Evolutionary conservation across 2,888 invertebrate species (phyloP).

Genomic region (Eurytoma adleriae): DNA sequence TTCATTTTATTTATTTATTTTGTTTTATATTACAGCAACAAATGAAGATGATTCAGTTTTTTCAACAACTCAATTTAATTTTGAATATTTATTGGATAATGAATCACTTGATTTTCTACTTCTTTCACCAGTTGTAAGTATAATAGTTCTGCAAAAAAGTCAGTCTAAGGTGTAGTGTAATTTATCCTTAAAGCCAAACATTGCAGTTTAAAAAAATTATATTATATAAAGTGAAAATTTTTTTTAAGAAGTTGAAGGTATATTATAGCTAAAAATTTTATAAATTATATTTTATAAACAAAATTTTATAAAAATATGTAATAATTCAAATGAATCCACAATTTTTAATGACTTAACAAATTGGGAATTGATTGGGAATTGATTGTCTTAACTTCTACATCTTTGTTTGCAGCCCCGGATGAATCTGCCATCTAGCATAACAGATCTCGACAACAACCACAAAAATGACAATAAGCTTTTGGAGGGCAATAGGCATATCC

Average conservation of each 20-base stretch:
- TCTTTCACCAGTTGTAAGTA: slow-evolving; percentile 58
- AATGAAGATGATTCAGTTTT: slow-evolving; percentile 66
- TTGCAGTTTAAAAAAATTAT: slow-evolving; percentile 64
- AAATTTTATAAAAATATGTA: slow-evolving; percentile 67
- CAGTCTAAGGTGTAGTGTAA: slow-evolving; percentile 3
- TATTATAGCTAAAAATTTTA: slow-evolving; percentile 68
- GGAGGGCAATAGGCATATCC: slow-evolving; percentile 60
- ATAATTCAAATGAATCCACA: slow-evolving; percentile 66
- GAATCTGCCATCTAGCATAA: slow-evolving; percentile 20
- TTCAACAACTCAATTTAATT: slow-evolving; percentile 63
- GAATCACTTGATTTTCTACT: slow-evolving; percentile 66
- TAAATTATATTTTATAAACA: too few species aligned
- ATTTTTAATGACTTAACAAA: slow-evolving; percentile 68
- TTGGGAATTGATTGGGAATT: slow-evolving; percentile 67
- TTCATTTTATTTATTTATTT: background rate
- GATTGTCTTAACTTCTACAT: slow-evolving; percentile 67
- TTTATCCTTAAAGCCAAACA: slow-evolving; percentile 41
- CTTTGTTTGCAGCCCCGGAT: slow-evolving; percentile 60
- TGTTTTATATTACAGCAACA: slow-evolving; percentile 25
- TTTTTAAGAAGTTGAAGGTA: slow-evolving; percentile 65
- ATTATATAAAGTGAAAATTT: slow-evolving; percentile 60
- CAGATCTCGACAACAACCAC: slow-evolving; percentile 33
- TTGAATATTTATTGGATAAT: slow-evolving; percentile 68
- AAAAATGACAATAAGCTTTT: slow-evolving; percentile 58
- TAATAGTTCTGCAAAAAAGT: background rate